Evolutionary conservation across 2,797 vertebrate genomes (phyloP).

Genomic region (Cryptoblepharus egeriae): DNA sequence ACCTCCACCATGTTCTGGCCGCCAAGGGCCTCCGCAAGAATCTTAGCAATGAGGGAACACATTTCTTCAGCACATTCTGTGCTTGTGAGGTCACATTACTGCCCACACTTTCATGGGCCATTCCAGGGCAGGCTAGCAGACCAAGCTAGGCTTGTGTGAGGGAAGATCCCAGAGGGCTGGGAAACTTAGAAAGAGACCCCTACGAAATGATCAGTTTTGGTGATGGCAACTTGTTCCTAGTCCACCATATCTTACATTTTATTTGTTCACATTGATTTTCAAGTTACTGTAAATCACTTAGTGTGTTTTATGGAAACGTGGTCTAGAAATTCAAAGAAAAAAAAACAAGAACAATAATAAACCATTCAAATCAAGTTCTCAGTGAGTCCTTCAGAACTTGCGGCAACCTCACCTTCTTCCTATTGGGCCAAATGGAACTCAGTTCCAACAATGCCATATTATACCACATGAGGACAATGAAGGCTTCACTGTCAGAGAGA

Average conservation of each 20-base stretch:
- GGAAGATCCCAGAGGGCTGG: neutral
- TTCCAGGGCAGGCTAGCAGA: conserved; percentile 45
- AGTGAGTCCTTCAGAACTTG: neutral
- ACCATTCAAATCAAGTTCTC: neutral
- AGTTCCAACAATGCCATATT: neutral
- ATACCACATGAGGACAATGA: neutral
- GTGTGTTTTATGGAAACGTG: too few species aligned
- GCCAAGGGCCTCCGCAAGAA: conserved; percentile 68
- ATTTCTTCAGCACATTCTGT: conserved; percentile 61
- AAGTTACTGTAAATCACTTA: too few species aligned
- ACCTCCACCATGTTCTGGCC: conserved; percentile 21
- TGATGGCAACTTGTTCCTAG: neutral
- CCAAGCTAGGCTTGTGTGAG: neutral
- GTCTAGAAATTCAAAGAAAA: too few species aligned
- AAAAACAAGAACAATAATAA: too few species aligned
- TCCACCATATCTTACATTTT: neutral
- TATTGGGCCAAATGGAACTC: neutral
- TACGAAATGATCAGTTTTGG: neutral
- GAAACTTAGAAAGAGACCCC: neutral
- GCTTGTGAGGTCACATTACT: conserved; percentile 61
- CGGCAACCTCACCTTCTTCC: neutral
- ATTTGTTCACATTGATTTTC: too few species aligned
- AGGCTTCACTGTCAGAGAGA: neutral
- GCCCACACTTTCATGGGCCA: conserved; percentile 64
- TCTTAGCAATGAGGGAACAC: conserved; percentile 55